phyloP scores from a whole-genome alignment of 2,797 vertebrate species.

The Vultur gryphus region DNA sequence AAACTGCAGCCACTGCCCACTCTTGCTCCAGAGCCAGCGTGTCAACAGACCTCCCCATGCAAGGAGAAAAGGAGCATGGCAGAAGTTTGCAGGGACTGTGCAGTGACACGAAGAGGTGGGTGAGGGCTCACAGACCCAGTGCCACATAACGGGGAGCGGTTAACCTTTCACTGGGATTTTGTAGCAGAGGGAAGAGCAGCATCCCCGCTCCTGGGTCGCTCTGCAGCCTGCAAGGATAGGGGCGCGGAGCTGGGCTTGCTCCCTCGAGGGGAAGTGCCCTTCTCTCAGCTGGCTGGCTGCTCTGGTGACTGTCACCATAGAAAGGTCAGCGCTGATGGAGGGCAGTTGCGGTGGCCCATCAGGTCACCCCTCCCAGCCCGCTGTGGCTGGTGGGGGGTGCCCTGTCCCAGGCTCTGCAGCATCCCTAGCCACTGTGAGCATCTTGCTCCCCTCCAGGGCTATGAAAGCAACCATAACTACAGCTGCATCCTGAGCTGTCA shows the following conservation, averaged over 20 bases:
- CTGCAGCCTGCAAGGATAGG: neutral
- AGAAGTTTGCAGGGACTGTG: neutral
- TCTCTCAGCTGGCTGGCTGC: neutral
- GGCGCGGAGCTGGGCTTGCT: neutral
- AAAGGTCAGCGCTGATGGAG: neutral
- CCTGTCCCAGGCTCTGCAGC: neutral
- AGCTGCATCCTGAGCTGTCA: neutral
- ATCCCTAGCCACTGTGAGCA: neutral
- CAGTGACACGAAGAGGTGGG: neutral
- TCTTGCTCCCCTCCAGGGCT: neutral
- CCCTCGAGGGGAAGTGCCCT: neutral
- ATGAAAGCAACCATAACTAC: neutral
- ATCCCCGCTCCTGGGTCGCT: fast-evolving
- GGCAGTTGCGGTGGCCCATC: neutral
- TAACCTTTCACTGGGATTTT: neutral
- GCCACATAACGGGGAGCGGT: fast-evolving
- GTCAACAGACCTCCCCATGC: neutral
- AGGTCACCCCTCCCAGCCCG: neutral
- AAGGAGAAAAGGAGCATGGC: neutral
- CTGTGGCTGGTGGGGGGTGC: neutral
- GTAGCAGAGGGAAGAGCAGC: neutral
- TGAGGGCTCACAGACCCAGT: neutral
- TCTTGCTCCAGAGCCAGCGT: neutral
- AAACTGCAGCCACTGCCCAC: neutral
- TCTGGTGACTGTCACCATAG: fast-evolving